Evolutionary conservation across 2,888 invertebrate species (phyloP), one percentile per base, ranked within the genome.

Genomic region (Orchesella flavescens): DNA sequence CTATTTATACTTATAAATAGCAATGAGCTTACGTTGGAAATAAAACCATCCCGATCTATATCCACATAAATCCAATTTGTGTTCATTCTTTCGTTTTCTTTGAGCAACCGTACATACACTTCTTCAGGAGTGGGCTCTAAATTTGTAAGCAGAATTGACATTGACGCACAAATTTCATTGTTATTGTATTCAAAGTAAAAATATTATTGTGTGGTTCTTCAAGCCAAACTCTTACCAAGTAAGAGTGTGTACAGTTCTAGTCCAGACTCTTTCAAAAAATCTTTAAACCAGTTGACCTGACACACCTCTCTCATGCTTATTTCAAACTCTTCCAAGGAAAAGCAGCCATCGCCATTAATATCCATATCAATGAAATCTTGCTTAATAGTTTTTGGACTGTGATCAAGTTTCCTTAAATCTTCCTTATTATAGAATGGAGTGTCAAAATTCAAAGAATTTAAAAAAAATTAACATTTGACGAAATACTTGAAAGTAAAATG

Each of bases 61-160:
- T 79, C 79, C 34, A 79, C 34, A 19, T 34, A 19, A 0, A 63
- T 24, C 72, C 71, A 71, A 19, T 79, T 49, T 1, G 53, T n/a
- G 19, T 2, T 21, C 21, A 79, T 12, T 19, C 65, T 44, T 55
- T 72, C 71, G 15, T 63, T 71, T 34, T 72, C 71, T 53, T 71
- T 19, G 1, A 79, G 1, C 24, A 49, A 17, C 5, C 79, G 71
- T n/a, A 79, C 24, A 19, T 53, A 79, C 63, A 73, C 73, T 44
- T 80, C 80, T 24, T 80, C 80, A 44, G 80, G 80, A 21, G 57
- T 19, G 1, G 71, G 79, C n/a, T 79, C 79, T 79, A 12, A 5
- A 76, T 43, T 63, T 10, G 21, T 23, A 34, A 34, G 34, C 7
- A 34, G 34, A 34, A 34, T 4, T 34, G 34, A 34, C 34, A 2